Base-by-base conservation (phyloP, 2,888 invertebrate genomes). In the Kuschelorhynchus macadamiae region DNA sequence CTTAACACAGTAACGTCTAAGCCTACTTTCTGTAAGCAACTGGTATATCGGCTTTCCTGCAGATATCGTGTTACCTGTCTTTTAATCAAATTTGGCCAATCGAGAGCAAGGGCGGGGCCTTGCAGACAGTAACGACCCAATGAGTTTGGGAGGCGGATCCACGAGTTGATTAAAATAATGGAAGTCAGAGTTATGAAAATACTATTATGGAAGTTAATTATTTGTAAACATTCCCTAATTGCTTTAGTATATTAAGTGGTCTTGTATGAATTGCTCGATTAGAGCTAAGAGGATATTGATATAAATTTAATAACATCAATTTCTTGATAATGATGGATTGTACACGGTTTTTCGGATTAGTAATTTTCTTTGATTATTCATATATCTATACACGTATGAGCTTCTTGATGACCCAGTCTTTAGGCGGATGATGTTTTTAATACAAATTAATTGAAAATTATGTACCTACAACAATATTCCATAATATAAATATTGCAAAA, bases 161-260 rank as follows among this genome's bases (percentile, higher is more conserved):
- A 44, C 55, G 67, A 60, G 71, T 74, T 75, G 81, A 81, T 81
- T 82, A 81, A 81, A 82, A 82, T 83, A 82, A 83, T 83, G 83
- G 83, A 81, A 82, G 80, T 80, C 78, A 77, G 76, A 78, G 80
- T 81, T 81, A 81, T 77, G 77, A 77, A 78, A 78, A 80, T 78
- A 76, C 80, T 80, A 82, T 81, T 82, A 83, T 83, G 83, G 82
- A 79, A 82, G 82, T 80, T 83, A 82, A 83, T 83, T 82, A 81
- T 81, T 78, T 78, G 78, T 80, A 76, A 77, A 78, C 76, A 78
- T 75, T 75, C 72, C 73, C 77, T 80, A 80, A 80, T 80, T 80
- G 79, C 76, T 66, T 70, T 64, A 70, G 76, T 75, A 75, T 77
- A 78, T 78, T 75, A 75, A 72, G 69, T 50, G 64, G 55, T 67